These are phyloP conservation scores for Aphelenchoides besseyi DNA, from an alignment of 1,140 invertebrate species.

Conservation along the genomic window DNA sequence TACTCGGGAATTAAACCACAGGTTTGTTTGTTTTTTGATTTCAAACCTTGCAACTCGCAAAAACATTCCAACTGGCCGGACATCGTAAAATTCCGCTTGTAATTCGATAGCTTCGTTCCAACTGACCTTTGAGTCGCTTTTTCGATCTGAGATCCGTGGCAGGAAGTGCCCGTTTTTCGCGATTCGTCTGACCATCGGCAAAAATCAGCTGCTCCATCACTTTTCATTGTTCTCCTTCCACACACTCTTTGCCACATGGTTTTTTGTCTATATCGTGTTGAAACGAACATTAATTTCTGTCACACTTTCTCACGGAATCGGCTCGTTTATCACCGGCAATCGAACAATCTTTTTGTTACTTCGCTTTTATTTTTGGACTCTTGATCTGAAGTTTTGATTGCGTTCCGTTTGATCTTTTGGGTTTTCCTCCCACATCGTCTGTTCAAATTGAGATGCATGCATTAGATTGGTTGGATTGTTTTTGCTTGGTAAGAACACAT, in stretches of 20 bases:
- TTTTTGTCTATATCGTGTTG: no score
- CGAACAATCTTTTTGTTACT: slow-evolving; percentile 8
- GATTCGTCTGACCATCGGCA: background rate
- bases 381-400: background rate
- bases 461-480: slow-evolving; percentile 22
- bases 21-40: slow-evolving; percentile 23
- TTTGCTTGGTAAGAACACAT: slow-evolving; percentile 16
- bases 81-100: no score
- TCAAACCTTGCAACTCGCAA: no score
- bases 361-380: background rate
- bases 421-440: background rate
- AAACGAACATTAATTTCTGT: slow-evolving; percentile 9
- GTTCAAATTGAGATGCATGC: background rate
- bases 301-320: background rate
- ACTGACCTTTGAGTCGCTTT: no score
- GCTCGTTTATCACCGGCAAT: background rate
- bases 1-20: slow-evolving; percentile 39
- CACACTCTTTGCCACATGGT: no score
- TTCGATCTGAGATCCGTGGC: no score
- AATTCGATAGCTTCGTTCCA: no score
- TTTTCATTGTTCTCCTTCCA: no score
- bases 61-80: no score
- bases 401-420: background rate
- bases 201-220: background rate
- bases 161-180: slow-evolving; percentile 4